Evolutionary conservation across 2,888 invertebrate species (phyloP), one percentile per base, ranked within the genome.

Genomic region (Panzeria rudis): DNA sequence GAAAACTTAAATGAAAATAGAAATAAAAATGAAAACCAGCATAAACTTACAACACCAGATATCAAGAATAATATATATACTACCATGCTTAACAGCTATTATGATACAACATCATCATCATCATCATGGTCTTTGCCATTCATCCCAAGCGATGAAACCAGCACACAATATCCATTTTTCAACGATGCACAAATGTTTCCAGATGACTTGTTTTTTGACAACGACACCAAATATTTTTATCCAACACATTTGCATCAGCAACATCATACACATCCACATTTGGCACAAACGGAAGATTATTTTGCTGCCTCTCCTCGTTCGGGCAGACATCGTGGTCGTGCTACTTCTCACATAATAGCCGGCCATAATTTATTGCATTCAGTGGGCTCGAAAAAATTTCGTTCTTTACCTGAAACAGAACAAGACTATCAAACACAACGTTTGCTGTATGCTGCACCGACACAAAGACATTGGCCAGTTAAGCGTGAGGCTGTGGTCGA

Each of bases 401-500:
- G 92, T 38, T 92, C 93, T 3, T 77, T 92, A 77, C 93, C 92
- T 5, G 92, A 92, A 50, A 89, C 88, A 0, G 86, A 88, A 38
- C 71, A 78, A 5, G 89, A 89, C 52, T 86, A 78, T 52, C 87
- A 86, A 47, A n/a, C 77, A 47, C 90, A 89, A 73, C 89, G 88
- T 1, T 66, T 89, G 13, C 73, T 88, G 29, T 82, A 75, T 78
- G 84, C 87, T 6, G 29, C 84, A 5, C 87, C 84, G 38, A 47
- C 66, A 8, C 90, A 90, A 47, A 88, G 92, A 0, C 93, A 93
- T 88, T 96, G 96, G 97, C 96, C 97, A 0, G 94, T 96, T 38
- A 97, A 96, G 91, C 95, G 95, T 87, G 96, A 96, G 86, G 96
- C 97, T 2, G 94, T 95, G n/a, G 94, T 97, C 8, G 96, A 96